phyloP scores from a whole-genome alignment of 1,140 invertebrate genomes.

The Drosophila bipectinata region DNA sequence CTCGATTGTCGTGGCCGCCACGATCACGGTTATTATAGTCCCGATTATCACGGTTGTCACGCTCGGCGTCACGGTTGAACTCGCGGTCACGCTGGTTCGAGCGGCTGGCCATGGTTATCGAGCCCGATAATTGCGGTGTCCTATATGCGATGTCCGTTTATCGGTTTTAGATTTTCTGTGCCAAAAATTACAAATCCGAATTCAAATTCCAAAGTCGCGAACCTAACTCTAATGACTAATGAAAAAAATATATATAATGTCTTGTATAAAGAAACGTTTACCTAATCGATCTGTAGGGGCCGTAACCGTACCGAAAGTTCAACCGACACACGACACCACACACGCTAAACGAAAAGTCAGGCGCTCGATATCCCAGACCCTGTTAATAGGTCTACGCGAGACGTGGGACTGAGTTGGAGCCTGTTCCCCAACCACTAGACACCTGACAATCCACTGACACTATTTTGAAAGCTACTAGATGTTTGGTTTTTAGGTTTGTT shows the following conservation, averaged over 20 bases:
- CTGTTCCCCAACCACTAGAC: background rate
- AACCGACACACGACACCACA: conserved; percentile 11
- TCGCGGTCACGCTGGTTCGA: conserved; percentile 32
- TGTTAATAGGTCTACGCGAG: conserved; percentile 59
- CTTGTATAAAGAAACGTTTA: background rate
- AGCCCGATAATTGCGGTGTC: background rate
- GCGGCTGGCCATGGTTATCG: conserved; percentile 61
- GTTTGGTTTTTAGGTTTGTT: background rate
- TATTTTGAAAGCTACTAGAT: conserved; percentile 10
- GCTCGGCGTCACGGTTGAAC: conserved; percentile 22
- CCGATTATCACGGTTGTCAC: conserved; percentile 13
- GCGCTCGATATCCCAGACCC: conserved; percentile 68
- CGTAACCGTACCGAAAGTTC: conserved; percentile 10
- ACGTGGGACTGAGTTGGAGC: conserved; percentile 34
- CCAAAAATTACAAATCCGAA: background rate
- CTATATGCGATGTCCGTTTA: background rate
- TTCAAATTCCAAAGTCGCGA: background rate
- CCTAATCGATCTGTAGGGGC: conserved; percentile 9
- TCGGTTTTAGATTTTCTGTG: background rate
- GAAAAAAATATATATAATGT: background rate
- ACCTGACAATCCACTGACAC: conserved; percentile 13
- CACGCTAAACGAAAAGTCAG: conserved; percentile 42
- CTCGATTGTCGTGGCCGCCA: conserved; percentile 16
- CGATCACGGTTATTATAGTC: conserved; percentile 25
- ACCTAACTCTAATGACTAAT: background rate